Conservation (phyloP, 2,113 vertebrate species). For the Zosterops hypoxanthus region DNA sequence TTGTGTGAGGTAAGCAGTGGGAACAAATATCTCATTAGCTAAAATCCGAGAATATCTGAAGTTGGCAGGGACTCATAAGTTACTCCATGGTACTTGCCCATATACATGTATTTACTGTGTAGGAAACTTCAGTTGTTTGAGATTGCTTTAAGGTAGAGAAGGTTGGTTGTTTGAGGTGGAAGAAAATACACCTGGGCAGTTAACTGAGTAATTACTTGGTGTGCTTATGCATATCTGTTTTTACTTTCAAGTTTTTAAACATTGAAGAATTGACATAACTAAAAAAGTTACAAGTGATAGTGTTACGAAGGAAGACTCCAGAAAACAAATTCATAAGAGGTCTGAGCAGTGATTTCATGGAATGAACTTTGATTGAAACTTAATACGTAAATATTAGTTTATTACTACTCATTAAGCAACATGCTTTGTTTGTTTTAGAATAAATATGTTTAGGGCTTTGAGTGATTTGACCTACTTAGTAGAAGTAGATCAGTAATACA, state of each 20-base stretch:
- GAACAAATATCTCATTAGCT: not conserved
- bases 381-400: not conserved
- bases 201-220: not conserved
- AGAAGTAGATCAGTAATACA: not conserved
- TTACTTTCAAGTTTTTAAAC: not conserved
- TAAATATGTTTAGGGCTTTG: not conserved
- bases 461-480: not conserved
- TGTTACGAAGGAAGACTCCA: not conserved
- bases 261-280: not conserved
- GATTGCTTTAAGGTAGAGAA: not conserved
- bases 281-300: not conserved
- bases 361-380: constrained; percentile 14
- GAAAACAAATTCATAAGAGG: not conserved
- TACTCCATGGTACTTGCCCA: not conserved
- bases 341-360: not conserved
- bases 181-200: not conserved
- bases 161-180: not conserved
- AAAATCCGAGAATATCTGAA: not conserved
- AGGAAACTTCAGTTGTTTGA: not conserved
- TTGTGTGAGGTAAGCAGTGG: not conserved
- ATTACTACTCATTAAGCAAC: not conserved
- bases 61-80: not conserved
- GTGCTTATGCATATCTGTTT: not conserved
- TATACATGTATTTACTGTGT: not conserved
- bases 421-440: not conserved